Percentiles rank a stretch among this genome's conserved stretches.
Evolutionary conservation across 2,888 invertebrate species (phyloP).

Genomic region (Resseliella maxima): DNA sequence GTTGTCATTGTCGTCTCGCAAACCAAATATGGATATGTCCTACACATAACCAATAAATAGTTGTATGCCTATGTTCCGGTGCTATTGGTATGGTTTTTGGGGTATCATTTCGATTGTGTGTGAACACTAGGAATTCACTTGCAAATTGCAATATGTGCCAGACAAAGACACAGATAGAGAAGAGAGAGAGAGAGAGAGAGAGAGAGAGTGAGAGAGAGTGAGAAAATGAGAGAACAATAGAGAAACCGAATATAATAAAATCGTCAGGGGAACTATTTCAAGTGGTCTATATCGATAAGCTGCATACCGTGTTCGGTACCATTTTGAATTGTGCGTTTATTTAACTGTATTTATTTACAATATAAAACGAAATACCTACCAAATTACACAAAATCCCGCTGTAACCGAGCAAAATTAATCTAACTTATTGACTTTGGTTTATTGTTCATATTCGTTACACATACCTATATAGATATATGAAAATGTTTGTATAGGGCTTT

Average conservation of each 20-base stretch:
- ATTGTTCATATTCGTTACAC: not conserved
- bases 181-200: not conserved
- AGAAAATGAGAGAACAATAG: not conserved
- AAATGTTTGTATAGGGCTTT: not conserved
- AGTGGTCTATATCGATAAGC: conserved; percentile 40
- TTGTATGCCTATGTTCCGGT: not conserved
- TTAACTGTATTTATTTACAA: conserved; percentile 22
- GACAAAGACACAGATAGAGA: not conserved
- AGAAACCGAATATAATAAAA: not conserved
- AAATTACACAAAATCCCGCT: conserved; percentile 19
- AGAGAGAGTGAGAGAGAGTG: no score
- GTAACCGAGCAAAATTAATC: conserved; percentile 41
- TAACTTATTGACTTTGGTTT: conserved; percentile 48
- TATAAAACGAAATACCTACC: conserved; percentile 34
- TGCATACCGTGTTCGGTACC: not conserved
- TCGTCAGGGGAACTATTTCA: conserved; percentile 23
- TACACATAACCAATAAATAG: not conserved
- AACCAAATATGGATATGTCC: conserved; percentile 31
- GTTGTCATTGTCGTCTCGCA: not conserved
- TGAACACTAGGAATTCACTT: conserved; percentile 23
- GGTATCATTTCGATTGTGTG: conserved; percentile 20
- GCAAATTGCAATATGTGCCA: not conserved
- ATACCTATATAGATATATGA: not conserved
- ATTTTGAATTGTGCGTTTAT: conserved; percentile 22
- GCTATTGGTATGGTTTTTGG: not conserved